A percentile compares a stretch with the other conserved stretches of the same genome.
phyloP scores from a whole-genome alignment of 2,113 vertebrate genomes.

The Austrofundulus limnaeus region DNA sequence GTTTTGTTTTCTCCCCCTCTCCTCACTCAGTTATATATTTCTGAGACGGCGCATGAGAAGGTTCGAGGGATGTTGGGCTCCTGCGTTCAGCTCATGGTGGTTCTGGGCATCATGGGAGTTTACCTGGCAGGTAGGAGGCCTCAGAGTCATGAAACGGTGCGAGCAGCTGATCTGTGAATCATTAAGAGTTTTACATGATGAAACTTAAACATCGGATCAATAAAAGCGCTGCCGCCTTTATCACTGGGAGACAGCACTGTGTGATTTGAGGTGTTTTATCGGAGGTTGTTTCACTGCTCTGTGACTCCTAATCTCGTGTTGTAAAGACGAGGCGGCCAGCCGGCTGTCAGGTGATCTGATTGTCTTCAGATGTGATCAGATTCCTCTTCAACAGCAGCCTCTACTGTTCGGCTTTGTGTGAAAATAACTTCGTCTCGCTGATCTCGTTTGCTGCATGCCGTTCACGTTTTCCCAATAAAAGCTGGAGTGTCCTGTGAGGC shows the following conservation, averaged over 20 bases:
- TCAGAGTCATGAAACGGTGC: neutral
- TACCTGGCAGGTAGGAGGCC: conserved; percentile 85
- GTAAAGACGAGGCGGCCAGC: neutral
- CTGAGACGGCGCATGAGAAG: conserved; percentile 87
- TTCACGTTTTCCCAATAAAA: neutral
- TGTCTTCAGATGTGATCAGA: neutral
- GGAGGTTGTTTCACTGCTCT: neutral
- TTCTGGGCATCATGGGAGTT: conserved; percentile 88
- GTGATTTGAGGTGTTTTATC: neutral
- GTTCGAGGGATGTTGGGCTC: conserved; percentile 89
- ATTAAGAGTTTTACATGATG: neutral
- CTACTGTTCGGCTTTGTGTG: neutral
- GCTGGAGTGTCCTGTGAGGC: conserved; percentile 8
- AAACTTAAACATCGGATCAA: neutral
- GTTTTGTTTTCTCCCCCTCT: too few relatives aligned
- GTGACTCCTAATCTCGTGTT: neutral
- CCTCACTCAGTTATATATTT: conserved; percentile 87
- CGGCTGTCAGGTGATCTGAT: conserved; percentile 11
- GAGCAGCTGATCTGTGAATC: neutral
- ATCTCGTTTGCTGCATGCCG: conserved; percentile 43
- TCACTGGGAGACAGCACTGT: neutral
- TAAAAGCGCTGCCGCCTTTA: neutral
- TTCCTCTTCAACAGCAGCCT: neutral
- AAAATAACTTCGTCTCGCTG: conserved; percentile 5
- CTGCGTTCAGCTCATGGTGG: conserved; percentile 95